These are phyloP conservation scores for Deladenus siricidicola DNA, from an alignment of 2,888 invertebrate species.

Conservation along the genomic window DNA sequence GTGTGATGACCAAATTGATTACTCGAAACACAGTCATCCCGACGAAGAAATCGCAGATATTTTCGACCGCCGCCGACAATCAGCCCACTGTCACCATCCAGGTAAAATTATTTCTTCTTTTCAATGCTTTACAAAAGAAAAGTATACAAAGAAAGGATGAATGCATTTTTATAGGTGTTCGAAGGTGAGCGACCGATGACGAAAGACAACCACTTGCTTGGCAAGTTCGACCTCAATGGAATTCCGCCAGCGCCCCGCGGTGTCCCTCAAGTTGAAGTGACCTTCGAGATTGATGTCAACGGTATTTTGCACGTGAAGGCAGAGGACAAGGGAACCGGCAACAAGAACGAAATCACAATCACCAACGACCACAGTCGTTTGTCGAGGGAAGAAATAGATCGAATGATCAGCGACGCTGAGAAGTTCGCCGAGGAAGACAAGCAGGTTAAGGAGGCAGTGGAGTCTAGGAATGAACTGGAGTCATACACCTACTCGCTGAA, in stretches of 20 bases:
- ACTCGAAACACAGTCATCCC: slow-evolving; percentile 96
- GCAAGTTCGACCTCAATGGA: slow-evolving; percentile 76
- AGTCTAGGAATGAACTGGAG: slow-evolving; percentile 91
- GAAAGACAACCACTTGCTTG: slow-evolving; percentile 94
- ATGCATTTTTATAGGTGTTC: slow-evolving; percentile 63
- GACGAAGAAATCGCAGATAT: slow-evolving; percentile 97
- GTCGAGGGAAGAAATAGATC: slow-evolving; percentile 93
- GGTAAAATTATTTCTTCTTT: slow-evolving; percentile 50
- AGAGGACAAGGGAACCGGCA: slow-evolving; percentile 97
- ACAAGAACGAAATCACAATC: slow-evolving; percentile 95
- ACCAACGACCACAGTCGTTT: slow-evolving; percentile 94
- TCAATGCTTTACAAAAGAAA: too few species aligned
- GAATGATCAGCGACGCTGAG: slow-evolving; percentile 98
- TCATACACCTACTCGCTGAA: slow-evolving; percentile 93
- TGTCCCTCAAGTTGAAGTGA: slow-evolving; percentile 54
- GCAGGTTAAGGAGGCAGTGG: slow-evolving; percentile 68
- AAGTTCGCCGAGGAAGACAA: slow-evolving; percentile 98
- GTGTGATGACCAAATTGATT: slow-evolving; percentile 98
- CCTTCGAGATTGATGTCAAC: slow-evolving; percentile 57
- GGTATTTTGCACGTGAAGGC: slow-evolving; percentile 69
- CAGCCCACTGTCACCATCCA: slow-evolving; percentile 98
- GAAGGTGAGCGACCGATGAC: slow-evolving; percentile 99
- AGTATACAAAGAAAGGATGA: background rate
- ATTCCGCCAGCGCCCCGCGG: slow-evolving; percentile 59
- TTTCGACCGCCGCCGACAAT: slow-evolving; percentile 97